A percentile compares a stretch with the other conserved stretches of the same genome.
phyloP scores from a whole-genome alignment of 2,797 vertebrate genomes.

The Selene dorsalis region DNA sequence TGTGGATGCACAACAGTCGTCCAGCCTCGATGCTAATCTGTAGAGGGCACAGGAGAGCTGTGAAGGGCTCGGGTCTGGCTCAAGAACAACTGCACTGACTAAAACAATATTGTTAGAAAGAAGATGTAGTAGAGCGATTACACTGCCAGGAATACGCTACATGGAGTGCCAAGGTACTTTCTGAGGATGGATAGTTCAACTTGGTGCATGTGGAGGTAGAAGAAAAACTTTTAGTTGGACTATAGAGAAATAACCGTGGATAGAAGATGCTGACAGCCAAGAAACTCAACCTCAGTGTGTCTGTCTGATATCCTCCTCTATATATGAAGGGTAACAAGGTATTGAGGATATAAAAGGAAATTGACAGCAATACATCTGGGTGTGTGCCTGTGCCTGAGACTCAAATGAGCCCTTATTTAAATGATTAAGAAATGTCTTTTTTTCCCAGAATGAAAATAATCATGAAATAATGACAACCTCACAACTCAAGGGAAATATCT shows the following conservation, averaged over 20 bases:
- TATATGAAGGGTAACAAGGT: not conserved
- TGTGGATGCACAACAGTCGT: not conserved
- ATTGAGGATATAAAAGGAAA: not conserved
- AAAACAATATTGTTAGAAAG: constrained; percentile 3
- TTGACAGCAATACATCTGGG: not conserved
- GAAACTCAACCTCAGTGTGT: not conserved
- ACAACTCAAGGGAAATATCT: not conserved
- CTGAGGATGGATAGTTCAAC: not conserved
- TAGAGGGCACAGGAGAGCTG: not conserved
- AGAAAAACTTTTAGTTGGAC: not conserved
- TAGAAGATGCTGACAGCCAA: not conserved
- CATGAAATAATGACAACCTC: not conserved
- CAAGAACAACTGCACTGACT: not conserved
- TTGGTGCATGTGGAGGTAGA: not conserved
- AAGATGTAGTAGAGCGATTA: not conserved
- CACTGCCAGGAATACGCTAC: not conserved
- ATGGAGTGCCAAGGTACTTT: constrained; percentile 7
- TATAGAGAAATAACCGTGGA: not conserved
- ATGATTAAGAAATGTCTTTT: not conserved
- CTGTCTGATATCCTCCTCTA: not conserved
- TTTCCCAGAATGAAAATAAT: not conserved
- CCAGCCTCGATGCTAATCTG: not conserved
- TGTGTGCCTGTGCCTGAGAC: too few relatives aligned
- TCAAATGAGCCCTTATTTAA: not conserved
- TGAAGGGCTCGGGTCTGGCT: not conserved